Conservation (phyloP, 92 coral and sea anemone species). For the Bergia sp. region DNA sequence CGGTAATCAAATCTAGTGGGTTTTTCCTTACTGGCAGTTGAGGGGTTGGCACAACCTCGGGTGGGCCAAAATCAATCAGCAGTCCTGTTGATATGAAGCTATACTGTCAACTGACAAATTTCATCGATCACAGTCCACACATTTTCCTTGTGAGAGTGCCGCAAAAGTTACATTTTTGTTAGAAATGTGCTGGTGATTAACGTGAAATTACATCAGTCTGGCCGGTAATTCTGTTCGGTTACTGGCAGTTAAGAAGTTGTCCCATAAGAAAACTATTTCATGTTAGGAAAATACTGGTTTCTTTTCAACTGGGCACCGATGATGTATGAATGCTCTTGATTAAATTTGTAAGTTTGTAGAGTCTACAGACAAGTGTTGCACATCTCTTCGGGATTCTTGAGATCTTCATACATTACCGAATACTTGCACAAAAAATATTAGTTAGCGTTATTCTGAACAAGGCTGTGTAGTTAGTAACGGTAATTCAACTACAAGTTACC, state of each 20-base stretch:
- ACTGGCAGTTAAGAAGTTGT: no score
- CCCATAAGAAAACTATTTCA: neutral
- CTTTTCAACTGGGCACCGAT: neutral
- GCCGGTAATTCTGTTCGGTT: neutral
- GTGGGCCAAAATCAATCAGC: constrained; percentile 32
- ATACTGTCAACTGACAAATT: neutral
- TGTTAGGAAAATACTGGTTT: neutral
- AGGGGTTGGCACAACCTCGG: neutral
- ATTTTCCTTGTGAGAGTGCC: constrained; percentile 14
- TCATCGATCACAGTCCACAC: neutral
- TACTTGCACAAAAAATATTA: neutral
- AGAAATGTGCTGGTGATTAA: constrained; percentile 19
- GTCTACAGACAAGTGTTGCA: neutral
- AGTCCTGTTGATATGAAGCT: constrained; percentile 30
- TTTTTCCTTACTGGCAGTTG: constrained; percentile 14
- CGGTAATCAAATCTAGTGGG: neutral
- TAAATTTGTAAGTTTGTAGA: no score
- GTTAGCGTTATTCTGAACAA: neutral
- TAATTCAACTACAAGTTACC: no score
- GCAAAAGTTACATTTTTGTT: neutral
- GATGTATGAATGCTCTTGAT: neutral
- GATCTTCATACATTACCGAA: neutral
- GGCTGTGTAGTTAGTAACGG: neutral
- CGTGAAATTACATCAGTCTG: neutral
- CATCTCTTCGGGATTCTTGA: neutral